Evolutionary conservation across 2,888 invertebrate genomes (phyloP).

Genomic region (Lacanobia wlatinum): DNA sequence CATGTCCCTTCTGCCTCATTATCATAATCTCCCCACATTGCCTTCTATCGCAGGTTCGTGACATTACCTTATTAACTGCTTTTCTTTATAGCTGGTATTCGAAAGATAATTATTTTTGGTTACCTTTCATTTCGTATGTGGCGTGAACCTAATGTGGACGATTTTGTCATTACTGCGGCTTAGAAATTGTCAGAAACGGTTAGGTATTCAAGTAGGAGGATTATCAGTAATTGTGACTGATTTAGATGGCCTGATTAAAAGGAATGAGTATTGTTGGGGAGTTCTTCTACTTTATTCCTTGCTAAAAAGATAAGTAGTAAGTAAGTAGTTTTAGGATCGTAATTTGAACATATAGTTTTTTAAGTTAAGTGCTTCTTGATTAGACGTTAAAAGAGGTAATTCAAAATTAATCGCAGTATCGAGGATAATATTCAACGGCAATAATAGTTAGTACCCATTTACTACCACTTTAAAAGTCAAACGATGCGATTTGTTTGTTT

Average conservation of each 20-base stretch:
- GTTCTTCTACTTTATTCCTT: too few species aligned
- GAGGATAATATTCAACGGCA: too few species aligned
- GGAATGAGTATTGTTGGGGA: neutral
- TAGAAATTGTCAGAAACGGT: constrained; percentile 18
- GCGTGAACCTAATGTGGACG: constrained; percentile 56
- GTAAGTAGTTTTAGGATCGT: too few species aligned
- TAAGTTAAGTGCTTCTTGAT: too few species aligned
- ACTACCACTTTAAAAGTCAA: too few species aligned
- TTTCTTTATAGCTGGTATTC: constrained; percentile 73
- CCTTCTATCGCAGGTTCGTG: constrained; percentile 67
- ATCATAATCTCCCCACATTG: constrained; percentile 49
- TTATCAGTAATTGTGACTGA: constrained; percentile 18
- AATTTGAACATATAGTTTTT: too few species aligned
- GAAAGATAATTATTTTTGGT: constrained; percentile 72
- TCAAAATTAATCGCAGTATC: too few species aligned
- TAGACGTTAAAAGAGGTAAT: too few species aligned
- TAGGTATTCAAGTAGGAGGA: constrained; percentile 3
- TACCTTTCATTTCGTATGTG: constrained; percentile 63
- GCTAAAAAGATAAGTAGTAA: too few species aligned
- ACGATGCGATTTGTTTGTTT: too few species aligned
- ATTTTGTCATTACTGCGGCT: constrained; percentile 59
- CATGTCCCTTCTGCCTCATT: constrained; percentile 46
- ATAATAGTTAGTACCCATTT: too few species aligned
- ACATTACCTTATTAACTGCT: constrained; percentile 76
- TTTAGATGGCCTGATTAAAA: constrained; percentile 12